Percentiles rank a stretch among this genome's conserved stretches.
Conservation (phyloP, 2,113 vertebrate genomes). For the Clarias magur region DNA sequence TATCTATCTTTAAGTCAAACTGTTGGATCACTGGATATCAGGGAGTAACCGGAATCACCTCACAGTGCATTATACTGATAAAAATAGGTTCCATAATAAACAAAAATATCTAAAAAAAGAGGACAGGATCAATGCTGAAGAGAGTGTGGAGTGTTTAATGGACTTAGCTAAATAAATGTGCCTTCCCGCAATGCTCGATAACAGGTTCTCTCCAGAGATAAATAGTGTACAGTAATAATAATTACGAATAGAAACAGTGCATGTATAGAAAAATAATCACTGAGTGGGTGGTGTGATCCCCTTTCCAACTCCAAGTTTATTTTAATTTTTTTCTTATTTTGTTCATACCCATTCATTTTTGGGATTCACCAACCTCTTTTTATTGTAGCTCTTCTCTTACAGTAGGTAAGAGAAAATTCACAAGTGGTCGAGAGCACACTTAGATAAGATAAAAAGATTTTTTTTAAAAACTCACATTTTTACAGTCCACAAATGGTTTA, state of each 20-base stretch:
- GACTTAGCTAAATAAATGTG: neutral
- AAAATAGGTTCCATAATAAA: conserved; percentile 1
- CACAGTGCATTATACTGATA: neutral
- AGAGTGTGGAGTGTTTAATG: neutral
- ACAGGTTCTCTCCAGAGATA: neutral
- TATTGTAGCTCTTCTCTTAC: too few relatives aligned
- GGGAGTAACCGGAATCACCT: too few relatives aligned
- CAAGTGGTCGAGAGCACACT: too few relatives aligned
- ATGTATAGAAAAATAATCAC: neutral
- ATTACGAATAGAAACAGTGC: neutral
- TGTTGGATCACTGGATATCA: neutral
- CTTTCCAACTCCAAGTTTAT: neutral
- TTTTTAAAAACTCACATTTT: too few relatives aligned
- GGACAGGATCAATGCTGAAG: neutral
- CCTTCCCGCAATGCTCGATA: neutral
- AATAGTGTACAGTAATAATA: neutral
- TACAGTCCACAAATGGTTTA: too few relatives aligned
- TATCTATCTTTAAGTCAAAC: neutral
- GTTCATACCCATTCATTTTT: too few relatives aligned
- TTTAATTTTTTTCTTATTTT: too few relatives aligned
- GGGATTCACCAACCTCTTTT: too few relatives aligned
- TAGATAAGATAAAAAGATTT: too few relatives aligned
- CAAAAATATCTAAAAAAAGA: neutral
- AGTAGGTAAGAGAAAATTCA: too few relatives aligned
- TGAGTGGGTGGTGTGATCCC: neutral